A percentile compares a stretch with the other conserved stretches of the same genome.
Conservation (phyloP, 2,797 vertebrate species). For the Danionella dracula region DNA sequence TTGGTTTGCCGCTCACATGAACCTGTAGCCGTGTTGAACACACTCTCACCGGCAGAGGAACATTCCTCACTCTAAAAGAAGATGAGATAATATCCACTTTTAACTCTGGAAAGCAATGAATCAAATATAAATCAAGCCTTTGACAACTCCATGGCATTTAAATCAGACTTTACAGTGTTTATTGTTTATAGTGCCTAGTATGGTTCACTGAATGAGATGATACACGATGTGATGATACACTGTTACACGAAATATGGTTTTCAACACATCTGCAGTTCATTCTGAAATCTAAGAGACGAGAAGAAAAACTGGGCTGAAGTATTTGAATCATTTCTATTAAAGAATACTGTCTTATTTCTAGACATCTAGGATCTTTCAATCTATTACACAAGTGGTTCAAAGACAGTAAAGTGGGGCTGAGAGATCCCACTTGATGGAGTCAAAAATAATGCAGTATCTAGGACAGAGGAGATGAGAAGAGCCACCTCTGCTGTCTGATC, state of each 20-base stretch:
- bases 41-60: slow-evolving; percentile 61
- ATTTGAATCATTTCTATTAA: neutral
- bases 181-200: neutral
- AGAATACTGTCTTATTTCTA: neutral
- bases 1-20: slow-evolving; percentile 66
- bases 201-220: too few relatives aligned
- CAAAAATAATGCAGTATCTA: slow-evolving; percentile 44
- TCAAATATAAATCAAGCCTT: neutral
- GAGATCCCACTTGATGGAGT: slow-evolving; percentile 31
- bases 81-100: slow-evolving; percentile 32
- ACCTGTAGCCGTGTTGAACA: slow-evolving; percentile 55
- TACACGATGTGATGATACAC: too few relatives aligned
- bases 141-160: neutral
- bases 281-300: too few relatives aligned
- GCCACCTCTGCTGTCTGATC: slow-evolving; percentile 25
- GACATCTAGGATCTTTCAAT: neutral
- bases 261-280: too few relatives aligned
- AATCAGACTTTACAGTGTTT: neutral
- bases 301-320: neutral
- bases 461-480: slow-evolving; percentile 32
- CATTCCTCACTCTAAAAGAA: slow-evolving; percentile 57
- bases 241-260: too few relatives aligned
- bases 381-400: slow-evolving; percentile 27
- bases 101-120: neutral
- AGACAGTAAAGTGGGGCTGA: slow-evolving; percentile 22